Evolutionary conservation across 2,888 invertebrate genomes (phyloP), one percentile per base, ranked within the genome.

Genomic region (Dynastes grantii): DNA sequence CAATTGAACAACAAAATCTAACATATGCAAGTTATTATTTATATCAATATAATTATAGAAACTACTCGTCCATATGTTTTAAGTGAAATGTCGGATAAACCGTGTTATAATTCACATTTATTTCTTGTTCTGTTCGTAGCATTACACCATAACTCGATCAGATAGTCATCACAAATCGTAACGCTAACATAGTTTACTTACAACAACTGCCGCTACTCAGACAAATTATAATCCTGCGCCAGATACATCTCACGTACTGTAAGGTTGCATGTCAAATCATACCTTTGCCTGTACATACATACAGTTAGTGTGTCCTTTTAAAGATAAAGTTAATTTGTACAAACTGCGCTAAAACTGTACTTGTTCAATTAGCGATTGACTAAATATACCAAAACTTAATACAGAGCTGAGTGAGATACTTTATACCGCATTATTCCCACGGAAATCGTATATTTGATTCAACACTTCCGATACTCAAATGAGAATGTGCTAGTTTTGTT

Each of bases 151-250:
- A 45, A 16, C 55, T 6, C 55, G 3, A 55, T 55, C n/a, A 55
- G 16, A 55, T n/a, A n/a, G 45, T 1, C 9, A 45, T 4, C 45
- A 45, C 45, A 45, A 27, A 27, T 32, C 63, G 32, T 63, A 11
- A 63, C 63, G 63, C 32, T 63, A 63, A 63, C 63, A 32, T 32
- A 63, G 32, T 63, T 32, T 32, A 63, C 63, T 63, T 63, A 58
- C 16, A 53, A 8, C 8, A 63, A 63, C 27, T 29, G 32, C 13
- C 4, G 6, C 32, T 2, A 63, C 27, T 61, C 61, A 61, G 61
- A 11, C 22, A 27, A 13, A 63, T 32, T 63, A 63, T 63, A 32
- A 63, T 27, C 63, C n/a, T 32, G 32, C n/a, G 13, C 29, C 2
- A 11, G 63, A 63, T 29, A 32, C 16, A 53, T 53, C n/a, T n/a